Percentiles rank a stretch among this genome's conserved stretches.
phyloP scores from a whole-genome alignment of 1,140 invertebrate genomes.

The Oedothorax gibbosus region DNA sequence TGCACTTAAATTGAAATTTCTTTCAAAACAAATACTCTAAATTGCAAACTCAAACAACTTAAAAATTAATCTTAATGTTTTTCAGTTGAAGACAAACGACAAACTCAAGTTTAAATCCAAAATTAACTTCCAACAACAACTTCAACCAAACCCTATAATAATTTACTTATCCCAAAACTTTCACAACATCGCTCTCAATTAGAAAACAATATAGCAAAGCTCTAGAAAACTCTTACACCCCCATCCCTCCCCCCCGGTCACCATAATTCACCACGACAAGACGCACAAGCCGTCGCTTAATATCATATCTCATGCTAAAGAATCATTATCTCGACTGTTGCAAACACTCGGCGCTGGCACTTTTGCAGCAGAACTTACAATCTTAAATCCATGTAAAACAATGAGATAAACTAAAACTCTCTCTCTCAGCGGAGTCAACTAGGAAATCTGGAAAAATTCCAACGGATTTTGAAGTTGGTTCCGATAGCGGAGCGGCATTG shows the following conservation, averaged over 20 bases:
- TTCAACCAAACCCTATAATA: too few species aligned
- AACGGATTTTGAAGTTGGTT: slow-evolving; percentile 5
- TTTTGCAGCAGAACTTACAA: slow-evolving; percentile 7
- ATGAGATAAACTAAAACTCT: background rate
- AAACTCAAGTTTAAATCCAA: too few species aligned
- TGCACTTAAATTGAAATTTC: too few species aligned
- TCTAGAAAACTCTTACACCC: background rate
- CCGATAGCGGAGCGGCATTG: background rate
- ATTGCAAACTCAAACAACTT: too few species aligned
- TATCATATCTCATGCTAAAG: slow-evolving; percentile 20
- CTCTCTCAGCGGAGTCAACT: too few species aligned
- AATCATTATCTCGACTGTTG: slow-evolving; percentile 16
- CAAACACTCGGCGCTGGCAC: background rate
- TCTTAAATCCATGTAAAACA: slow-evolving; percentile 17
- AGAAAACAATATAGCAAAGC: background rate
- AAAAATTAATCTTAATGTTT: too few species aligned
- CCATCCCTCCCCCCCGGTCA: background rate
- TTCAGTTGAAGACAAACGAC: too few species aligned
- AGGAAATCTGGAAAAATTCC: slow-evolving; percentile 50
- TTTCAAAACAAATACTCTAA: too few species aligned
- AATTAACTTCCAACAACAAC: too few species aligned
- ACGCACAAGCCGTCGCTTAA: slow-evolving; percentile 1
- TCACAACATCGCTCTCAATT: too few species aligned
- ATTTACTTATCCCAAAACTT: too few species aligned
- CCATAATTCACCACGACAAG: background rate